Base-by-base conservation (phyloP, 1,140 invertebrate species). In the Copidosoma floridanum region DNA sequence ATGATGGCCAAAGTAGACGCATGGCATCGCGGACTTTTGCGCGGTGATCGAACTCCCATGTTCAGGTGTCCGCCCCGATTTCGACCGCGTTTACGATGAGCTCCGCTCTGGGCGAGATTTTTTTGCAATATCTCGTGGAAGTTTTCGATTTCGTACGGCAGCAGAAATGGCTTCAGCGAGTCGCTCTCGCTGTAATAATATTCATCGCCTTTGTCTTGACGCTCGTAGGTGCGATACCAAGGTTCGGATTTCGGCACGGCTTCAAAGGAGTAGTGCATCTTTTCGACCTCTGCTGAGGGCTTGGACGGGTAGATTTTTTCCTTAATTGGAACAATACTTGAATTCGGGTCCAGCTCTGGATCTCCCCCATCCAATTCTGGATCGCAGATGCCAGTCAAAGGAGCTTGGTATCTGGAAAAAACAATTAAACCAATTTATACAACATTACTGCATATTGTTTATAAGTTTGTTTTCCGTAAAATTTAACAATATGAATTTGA, bases 11-110 rank as follows among this genome's bases (percentile, higher is more conserved):
- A 72, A 0, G 91, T 93, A 0, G 90, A 92, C 0, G 91, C 90
- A 69, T 93, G 91, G 72, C 92, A 91, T 26, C 91, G 78, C 0
- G 91, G 91, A 3, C 90, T 92, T 68, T 93, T 92, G n/a, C 91
- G 78, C 0, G 90, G 88, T 59, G 87, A 87, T 61, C 83, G 78
- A 51, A 86, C 81, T 2, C 74, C 57, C 21, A 66, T 65, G 21
- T 66, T 71, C 4, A 57, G 23, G 54, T 71, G 54, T 52, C 75
- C 62, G 62, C 74, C 58, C 35, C 76, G 65, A 60, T 72, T 65
- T 60, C 68, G 69, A 63, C 65, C 65, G n/a, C 74, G 69, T 41
- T 61, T 57, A 0, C 77, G 68, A 5, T 68, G 14, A 57, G 66
- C 69, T 2, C 58, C 68, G 37, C 16, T 63, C 5, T 57, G 47